A percentile compares a stretch with the other conserved stretches of the same genome.
phyloP scores from a whole-genome alignment of 2,888 invertebrate species.

The Zonitis immaculata region DNA sequence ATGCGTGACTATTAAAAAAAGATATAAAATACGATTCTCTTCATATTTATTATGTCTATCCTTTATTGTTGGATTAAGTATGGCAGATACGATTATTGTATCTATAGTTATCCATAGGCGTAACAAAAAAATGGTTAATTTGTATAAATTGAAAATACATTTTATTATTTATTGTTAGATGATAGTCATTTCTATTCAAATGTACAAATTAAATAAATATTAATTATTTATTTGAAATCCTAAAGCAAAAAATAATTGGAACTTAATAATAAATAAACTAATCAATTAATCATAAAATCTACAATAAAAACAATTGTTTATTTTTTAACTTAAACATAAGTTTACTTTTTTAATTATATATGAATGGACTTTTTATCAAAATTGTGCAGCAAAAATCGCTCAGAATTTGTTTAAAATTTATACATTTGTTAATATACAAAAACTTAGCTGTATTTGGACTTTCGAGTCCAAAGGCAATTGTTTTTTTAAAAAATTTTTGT shows the following conservation, averaged over 20 bases:
- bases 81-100: too few relatives aligned
- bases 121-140: too few relatives aligned
- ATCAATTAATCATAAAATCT: not conserved
- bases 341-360: not conserved
- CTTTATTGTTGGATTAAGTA: too few relatives aligned
- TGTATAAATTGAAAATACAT: not conserved
- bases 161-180: not conserved
- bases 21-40: too few relatives aligned
- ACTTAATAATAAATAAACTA: not conserved
- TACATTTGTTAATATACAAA: not conserved
- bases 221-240: not conserved
- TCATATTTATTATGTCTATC: too few relatives aligned
- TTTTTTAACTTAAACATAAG: too few relatives aligned
- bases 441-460: not conserved
- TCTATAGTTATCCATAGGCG: too few relatives aligned
- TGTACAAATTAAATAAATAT: not conserved
- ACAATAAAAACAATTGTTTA: not conserved
- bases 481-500: too few relatives aligned
- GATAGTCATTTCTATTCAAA: too few relatives aligned
- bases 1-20: too few relatives aligned
- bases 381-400: slow-evolving; percentile 1
- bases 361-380: not conserved
- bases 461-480: not conserved
- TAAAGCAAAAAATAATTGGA: not conserved
- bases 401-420: not conserved